Conservation (phyloP, 2,888 invertebrate species). For the Cryptus armator region DNA sequence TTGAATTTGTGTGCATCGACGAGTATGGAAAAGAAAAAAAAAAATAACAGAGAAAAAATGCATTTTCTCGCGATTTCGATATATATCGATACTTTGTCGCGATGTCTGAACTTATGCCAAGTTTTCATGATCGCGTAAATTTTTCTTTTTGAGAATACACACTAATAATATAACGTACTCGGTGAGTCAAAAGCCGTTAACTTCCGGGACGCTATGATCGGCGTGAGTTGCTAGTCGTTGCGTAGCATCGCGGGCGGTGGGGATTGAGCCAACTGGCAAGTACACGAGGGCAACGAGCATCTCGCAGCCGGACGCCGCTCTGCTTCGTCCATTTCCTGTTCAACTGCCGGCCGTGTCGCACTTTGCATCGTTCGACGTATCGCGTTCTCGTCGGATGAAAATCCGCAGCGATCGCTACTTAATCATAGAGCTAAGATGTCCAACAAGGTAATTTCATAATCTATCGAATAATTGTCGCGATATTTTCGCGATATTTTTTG, state of each 20-base stretch:
- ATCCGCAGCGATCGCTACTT: constrained; percentile 57
- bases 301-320: constrained; percentile 6
- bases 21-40: too few species aligned
- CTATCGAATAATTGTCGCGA: not conserved
- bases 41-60: too few species aligned
- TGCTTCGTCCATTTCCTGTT: constrained; percentile 64
- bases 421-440: constrained; percentile 25
- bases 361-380: not conserved
- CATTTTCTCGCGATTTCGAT: too few species aligned
- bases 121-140: too few species aligned
- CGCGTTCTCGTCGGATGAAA: constrained; percentile 1
- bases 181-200: not conserved
- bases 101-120: too few species aligned
- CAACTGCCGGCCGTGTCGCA: constrained; percentile 30
- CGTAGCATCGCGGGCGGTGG: not conserved
- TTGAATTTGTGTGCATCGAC: too few species aligned
- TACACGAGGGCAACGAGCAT: not conserved
- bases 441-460: constrained; percentile 56
- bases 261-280: not conserved
- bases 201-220: not conserved
- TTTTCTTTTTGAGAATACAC: too few species aligned
- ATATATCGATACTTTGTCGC: too few species aligned
- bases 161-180: not conserved
- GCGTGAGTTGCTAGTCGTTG: not conserved
- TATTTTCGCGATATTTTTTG: not conserved